Evolutionary conservation across 2,888 invertebrate genomes (phyloP).

Genomic region (Philopedon plagiatum): DNA sequence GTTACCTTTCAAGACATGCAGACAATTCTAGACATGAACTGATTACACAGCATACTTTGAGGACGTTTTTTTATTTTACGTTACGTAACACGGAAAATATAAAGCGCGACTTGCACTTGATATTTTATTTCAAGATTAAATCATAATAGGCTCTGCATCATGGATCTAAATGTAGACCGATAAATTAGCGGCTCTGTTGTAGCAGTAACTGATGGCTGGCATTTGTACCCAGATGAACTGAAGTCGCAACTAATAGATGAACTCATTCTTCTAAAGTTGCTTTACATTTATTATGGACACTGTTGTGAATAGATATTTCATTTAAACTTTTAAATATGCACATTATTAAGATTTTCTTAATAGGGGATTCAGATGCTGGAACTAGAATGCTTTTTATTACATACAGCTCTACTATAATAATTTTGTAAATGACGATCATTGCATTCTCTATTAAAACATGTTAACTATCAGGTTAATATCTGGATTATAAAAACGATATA

Average conservation of each 20-base stretch:
- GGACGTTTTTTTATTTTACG: too few relatives aligned
- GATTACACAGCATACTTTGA: too few relatives aligned
- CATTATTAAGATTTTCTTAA: background rate
- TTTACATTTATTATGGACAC: constrained; percentile 1
- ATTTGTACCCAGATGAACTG: constrained; percentile 6
- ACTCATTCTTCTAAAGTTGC: background rate
- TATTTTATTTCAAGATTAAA: too few relatives aligned
- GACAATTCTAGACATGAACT: too few relatives aligned
- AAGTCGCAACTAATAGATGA: background rate
- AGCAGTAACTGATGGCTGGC: background rate
- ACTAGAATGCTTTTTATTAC: background rate
- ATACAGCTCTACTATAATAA: too few relatives aligned
- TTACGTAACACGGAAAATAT: too few relatives aligned
- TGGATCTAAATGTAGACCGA: background rate
- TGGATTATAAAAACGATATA: too few relatives aligned
- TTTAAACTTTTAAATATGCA: background rate
- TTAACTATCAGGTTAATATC: too few relatives aligned
- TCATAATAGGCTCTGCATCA: background rate
- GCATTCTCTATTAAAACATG: too few relatives aligned
- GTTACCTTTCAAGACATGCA: too few relatives aligned
- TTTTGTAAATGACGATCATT: too few relatives aligned
- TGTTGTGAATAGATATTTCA: background rate
- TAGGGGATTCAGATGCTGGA: background rate
- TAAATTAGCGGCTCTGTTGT: constrained; percentile 5
- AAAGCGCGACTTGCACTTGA: too few relatives aligned